phyloP scores from a whole-genome alignment of 2,113 vertebrate genomes.

The Dasyurus viverrinus region DNA sequence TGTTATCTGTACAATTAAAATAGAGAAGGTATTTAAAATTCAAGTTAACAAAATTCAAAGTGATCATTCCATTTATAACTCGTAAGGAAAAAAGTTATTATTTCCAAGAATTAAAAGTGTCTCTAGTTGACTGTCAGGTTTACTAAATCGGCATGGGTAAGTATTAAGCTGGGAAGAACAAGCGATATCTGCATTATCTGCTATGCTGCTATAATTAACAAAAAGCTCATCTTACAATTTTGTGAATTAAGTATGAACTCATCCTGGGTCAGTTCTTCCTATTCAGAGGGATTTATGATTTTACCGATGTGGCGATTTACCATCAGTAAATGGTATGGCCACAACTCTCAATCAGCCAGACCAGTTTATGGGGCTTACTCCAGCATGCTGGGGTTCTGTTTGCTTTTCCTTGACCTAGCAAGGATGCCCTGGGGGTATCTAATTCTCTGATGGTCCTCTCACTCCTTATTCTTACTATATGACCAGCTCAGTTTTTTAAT shows the following conservation, averaged over 20 bases:
- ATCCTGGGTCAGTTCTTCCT: not conserved
- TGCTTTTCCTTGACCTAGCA: not conserved
- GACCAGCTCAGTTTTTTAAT: not conserved
- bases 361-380: not conserved
- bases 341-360: not conserved
- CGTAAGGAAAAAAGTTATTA: conserved; percentile 1
- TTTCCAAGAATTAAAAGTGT: not conserved
- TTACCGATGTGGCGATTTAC: not conserved
- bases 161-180: conserved; percentile 33
- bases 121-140: not conserved
- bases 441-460: not conserved
- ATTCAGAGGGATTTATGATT: not conserved
- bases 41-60: conserved; percentile 20
- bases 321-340: not conserved
- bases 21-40: conserved; percentile 62
- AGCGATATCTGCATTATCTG: not conserved
- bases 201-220: not conserved
- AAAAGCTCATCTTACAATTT: not conserved
- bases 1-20: conserved; percentile 90
- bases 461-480: not conserved
- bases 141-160: not conserved
- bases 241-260: not conserved
- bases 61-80: conserved; percentile 35
- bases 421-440: not conserved
- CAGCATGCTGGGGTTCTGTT: not conserved